A percentile compares a stretch with the other conserved stretches of the same genome.
Evolutionary conservation across 2,888 invertebrate species (phyloP).

Genomic region (Epicampocera succincta): DNA sequence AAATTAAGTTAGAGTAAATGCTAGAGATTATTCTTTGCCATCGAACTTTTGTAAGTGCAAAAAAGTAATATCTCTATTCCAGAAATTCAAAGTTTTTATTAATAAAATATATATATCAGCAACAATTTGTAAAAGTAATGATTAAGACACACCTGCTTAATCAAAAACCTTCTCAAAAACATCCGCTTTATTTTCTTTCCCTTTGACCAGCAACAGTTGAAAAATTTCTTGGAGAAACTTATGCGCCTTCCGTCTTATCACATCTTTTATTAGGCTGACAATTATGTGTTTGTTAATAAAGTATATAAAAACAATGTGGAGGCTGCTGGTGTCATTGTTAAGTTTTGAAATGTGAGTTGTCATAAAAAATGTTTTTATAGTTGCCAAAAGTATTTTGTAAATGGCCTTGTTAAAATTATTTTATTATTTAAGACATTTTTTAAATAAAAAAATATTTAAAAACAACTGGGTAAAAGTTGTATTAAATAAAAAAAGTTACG

Average conservation of each 20-base stretch:
- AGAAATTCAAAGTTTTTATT: too few relatives aligned
- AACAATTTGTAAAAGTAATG: too few relatives aligned
- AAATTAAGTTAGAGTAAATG: too few relatives aligned
- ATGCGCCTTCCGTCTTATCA: background rate
- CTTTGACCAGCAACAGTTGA: background rate
- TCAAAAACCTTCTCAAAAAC: too few relatives aligned
- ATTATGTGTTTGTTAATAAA: slow-evolving; percentile 21
- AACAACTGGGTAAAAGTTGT: background rate
- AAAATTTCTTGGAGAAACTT: slow-evolving; percentile 45
- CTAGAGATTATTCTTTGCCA: too few relatives aligned
- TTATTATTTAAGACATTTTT: background rate
- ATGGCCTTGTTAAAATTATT: slow-evolving; percentile 9
- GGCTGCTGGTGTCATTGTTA: slow-evolving; percentile 23
- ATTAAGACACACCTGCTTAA: too few relatives aligned
- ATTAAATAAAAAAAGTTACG: too few relatives aligned
- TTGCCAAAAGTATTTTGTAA: background rate
- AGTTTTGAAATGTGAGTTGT: slow-evolving; percentile 39
- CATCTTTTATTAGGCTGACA: slow-evolving; percentile 26
- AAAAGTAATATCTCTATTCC: too few relatives aligned
- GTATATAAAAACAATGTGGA: background rate
- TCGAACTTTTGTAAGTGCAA: too few relatives aligned
- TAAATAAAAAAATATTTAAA: too few relatives aligned
- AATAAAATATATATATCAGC: too few relatives aligned
- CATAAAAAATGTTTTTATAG: slow-evolving; percentile 29
- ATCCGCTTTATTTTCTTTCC: too few relatives aligned